These are phyloP conservation scores for Caenorhabditis panamensis DNA, from an alignment of 2,888 invertebrate species.

Conservation along the genomic window DNA sequence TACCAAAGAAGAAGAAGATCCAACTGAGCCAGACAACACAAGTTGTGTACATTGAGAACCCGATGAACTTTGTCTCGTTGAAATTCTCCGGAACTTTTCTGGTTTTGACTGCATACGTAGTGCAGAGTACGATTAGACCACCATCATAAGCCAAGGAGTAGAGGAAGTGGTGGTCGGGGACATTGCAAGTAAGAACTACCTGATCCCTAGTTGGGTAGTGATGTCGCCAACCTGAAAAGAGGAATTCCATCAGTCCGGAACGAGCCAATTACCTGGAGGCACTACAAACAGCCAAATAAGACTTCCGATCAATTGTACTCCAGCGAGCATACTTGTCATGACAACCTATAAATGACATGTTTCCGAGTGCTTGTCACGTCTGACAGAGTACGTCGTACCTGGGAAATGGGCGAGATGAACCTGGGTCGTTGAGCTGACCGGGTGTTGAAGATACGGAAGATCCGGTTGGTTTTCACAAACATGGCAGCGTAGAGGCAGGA, in stretches of 20 bases:
- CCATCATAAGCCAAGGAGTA: slow-evolving; percentile 88
- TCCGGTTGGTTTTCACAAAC: slow-evolving; percentile 88
- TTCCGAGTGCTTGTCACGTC: slow-evolving; percentile 36
- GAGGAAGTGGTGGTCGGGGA: slow-evolving; percentile 82
- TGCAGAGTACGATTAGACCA: slow-evolving; percentile 87
- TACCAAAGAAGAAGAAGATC: slow-evolving; percentile 89
- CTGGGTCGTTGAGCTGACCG: slow-evolving; percentile 86
- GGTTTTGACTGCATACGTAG: slow-evolving; percentile 89
- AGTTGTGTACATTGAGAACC: slow-evolving; percentile 85
- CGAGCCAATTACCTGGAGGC: slow-evolving; percentile 81
- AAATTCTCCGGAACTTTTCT: slow-evolving; percentile 88
- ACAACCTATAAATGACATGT: slow-evolving; percentile 62
- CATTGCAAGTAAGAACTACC: slow-evolving; percentile 80
- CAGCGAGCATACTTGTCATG: slow-evolving; percentile 84
- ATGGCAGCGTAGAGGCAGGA: slow-evolving; percentile 88
- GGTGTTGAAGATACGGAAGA: slow-evolving; percentile 85
- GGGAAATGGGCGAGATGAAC: slow-evolving; percentile 88
- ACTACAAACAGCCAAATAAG: slow-evolving; percentile 87
- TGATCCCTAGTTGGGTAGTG: slow-evolving; percentile 74
- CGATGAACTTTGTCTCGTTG: slow-evolving; percentile 85
- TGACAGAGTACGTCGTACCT: slow-evolving; percentile 83
- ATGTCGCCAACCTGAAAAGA: slow-evolving; percentile 84
- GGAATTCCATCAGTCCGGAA: neutral
- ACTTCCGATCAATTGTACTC: slow-evolving; percentile 86
- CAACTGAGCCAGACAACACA: slow-evolving; percentile 90